A percentile compares a stretch with the other conserved stretches of the same genome.
phyloP scores from a whole-genome alignment of 2,113 vertebrate species.

The Ciconia stormi region DNA sequence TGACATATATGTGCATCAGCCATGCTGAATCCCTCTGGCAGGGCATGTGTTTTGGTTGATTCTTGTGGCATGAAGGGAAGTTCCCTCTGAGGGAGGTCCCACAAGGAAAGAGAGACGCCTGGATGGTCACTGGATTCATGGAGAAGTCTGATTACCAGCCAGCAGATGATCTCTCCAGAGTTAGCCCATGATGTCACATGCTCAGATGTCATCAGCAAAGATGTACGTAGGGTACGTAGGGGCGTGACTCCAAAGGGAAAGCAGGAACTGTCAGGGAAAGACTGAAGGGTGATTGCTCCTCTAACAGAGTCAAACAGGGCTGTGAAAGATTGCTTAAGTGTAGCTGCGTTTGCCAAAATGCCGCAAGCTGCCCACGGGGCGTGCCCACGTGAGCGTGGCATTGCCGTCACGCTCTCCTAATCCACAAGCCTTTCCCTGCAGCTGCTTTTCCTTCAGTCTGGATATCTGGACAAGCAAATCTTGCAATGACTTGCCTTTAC shows the following conservation, averaged over 20 bases:
- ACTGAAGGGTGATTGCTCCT: not conserved
- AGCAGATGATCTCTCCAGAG: not conserved
- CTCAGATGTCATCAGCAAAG: not conserved
- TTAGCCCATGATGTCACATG: not conserved
- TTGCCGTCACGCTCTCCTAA: not conserved
- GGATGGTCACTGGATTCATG: not conserved
- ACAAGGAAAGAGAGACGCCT: not conserved
- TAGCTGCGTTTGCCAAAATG: not conserved
- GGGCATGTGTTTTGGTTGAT: not conserved
- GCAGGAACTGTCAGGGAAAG: not conserved
- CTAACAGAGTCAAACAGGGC: not conserved
- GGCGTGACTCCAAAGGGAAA: not conserved
- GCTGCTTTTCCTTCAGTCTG: not conserved
- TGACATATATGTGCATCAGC: not conserved
- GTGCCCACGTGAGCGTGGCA: not conserved
- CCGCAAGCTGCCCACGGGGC: not conserved
- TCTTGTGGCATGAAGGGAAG: not conserved
- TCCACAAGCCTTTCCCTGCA: not conserved
- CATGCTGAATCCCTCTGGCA: not conserved
- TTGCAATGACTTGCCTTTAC: not conserved
- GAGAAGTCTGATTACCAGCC: not conserved
- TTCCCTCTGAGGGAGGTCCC: not conserved
- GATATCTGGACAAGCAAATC: not conserved
- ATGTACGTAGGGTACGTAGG: not conserved
- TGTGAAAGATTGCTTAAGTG: not conserved